phyloP scores from a whole-genome alignment of 2,888 invertebrate species.

The Stenotaenia linearis region DNA sequence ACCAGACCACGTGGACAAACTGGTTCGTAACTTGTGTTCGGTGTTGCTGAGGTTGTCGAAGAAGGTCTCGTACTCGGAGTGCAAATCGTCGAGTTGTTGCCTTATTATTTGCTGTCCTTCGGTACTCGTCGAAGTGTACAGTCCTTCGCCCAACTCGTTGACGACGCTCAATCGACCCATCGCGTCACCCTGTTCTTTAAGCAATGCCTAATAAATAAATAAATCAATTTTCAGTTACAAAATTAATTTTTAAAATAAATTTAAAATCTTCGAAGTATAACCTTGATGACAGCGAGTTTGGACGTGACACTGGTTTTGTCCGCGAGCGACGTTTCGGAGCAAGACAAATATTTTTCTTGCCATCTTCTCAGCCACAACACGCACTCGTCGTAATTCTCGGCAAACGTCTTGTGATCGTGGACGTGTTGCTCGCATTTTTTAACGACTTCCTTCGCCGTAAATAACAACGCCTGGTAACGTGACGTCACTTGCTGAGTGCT shows the following conservation, averaged over 20 bases:
- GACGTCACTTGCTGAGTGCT: slow-evolving; percentile 85
- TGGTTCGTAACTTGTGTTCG: slow-evolving; percentile 74
- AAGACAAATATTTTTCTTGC: slow-evolving; percentile 50
- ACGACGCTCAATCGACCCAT: slow-evolving; percentile 72
- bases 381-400: slow-evolving; percentile 77
- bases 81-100: slow-evolving; percentile 74
- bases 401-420: slow-evolving; percentile 69
- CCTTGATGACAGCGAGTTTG: neutral
- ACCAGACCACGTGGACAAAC: slow-evolving; percentile 73
- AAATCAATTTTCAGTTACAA: too few species aligned
- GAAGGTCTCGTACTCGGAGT: slow-evolving; percentile 71
- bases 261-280: neutral
- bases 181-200: slow-evolving; percentile 68
- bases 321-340: neutral
- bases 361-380: slow-evolving; percentile 71
- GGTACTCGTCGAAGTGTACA: slow-evolving; percentile 75
- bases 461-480: slow-evolving; percentile 80
- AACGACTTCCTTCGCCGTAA: slow-evolving; percentile 80
- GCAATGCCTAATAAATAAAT: slow-evolving; percentile 33
- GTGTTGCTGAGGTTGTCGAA: slow-evolving; percentile 72
- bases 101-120: slow-evolving; percentile 82
- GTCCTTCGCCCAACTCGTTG: slow-evolving; percentile 78
- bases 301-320: slow-evolving; percentile 17
- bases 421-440: slow-evolving; percentile 88
- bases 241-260: too few species aligned